Conservation (phyloP, 1,140 invertebrate genomes). For the Acromyrmex charruanus region DNA sequence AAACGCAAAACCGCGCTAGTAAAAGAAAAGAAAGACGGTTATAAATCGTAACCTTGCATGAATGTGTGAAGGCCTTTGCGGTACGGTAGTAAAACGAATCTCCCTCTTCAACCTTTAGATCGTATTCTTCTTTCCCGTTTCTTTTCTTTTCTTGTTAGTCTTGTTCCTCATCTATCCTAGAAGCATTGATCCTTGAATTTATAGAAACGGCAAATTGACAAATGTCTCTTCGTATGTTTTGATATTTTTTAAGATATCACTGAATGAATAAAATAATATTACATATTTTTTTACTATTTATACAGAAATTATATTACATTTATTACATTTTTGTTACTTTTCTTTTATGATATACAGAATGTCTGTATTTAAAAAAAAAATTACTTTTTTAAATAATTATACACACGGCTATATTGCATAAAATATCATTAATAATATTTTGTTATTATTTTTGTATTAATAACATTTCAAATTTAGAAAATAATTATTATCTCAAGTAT, state of each 20-base stretch:
- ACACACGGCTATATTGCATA: no score
- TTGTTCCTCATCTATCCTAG: background rate
- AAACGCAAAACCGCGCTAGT: conserved; percentile 54
- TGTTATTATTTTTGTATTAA: background rate
- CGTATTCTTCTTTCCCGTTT: background rate
- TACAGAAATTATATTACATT: background rate
- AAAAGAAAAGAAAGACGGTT: conserved; percentile 69
- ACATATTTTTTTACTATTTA: no score
- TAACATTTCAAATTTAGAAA: conserved; percentile 4
- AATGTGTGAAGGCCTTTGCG: conserved; percentile 74
- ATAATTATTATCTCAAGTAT: conserved; percentile 20
- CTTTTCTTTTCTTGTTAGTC: background rate
- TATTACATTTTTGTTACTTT: background rate
- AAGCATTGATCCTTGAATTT: conserved; percentile 60
- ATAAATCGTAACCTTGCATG: conserved; percentile 80
- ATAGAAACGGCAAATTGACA: conserved; percentile 44
- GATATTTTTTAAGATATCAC: conserved; percentile 13
- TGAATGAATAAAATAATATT: conserved; percentile 1
- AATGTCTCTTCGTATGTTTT: conserved; percentile 37
- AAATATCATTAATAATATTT: background rate
- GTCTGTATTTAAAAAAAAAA: background rate
- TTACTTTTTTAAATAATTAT: background rate
- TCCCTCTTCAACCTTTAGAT: background rate
- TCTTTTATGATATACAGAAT: background rate
- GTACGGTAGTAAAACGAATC: conserved; percentile 59